These are phyloP conservation scores for Cheilinus undulatus DNA, from an alignment of 2,113 vertebrate species.

Conservation along the genomic window DNA sequence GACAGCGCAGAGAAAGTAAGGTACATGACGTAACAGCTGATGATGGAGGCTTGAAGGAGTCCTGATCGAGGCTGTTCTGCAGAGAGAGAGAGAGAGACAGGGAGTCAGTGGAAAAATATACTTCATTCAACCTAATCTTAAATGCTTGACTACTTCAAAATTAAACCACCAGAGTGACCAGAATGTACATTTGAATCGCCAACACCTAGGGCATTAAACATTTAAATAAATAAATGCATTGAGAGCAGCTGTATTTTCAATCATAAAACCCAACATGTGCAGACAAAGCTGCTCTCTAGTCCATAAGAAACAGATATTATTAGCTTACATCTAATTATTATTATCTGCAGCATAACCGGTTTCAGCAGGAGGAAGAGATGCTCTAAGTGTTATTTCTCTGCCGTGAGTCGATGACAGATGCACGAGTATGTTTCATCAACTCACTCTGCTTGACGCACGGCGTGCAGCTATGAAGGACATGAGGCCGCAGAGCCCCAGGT, in stretches of 20 bases:
- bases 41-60: constrained; percentile 92
- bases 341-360: constrained; percentile 30
- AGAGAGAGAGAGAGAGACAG: constrained; percentile 8
- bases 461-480: constrained; percentile 89
- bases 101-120: not conserved
- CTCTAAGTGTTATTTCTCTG: constrained; percentile 36
- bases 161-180: no score
- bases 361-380: constrained; percentile 40
- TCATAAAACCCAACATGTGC: constrained; percentile 50
- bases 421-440: constrained; percentile 35
- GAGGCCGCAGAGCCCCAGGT: constrained; percentile 89
- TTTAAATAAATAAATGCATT: not conserved
- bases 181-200: no score
- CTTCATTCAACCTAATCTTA: not conserved
- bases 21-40: constrained; percentile 96
- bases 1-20: constrained; percentile 93
- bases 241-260: constrained; percentile 7
- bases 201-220: not conserved
- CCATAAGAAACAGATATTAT: constrained; percentile 33
- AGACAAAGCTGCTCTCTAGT: constrained; percentile 14
- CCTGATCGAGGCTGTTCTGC: constrained; percentile 89
- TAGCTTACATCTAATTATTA: constrained; percentile 56
- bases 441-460: constrained; percentile 92
- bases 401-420: constrained; percentile 33
- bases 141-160: no score